A percentile compares a stretch with the other conserved stretches of the same genome.
phyloP scores from a whole-genome alignment of 2,113 vertebrate genomes.

The Cnemophilus loriae region DNA sequence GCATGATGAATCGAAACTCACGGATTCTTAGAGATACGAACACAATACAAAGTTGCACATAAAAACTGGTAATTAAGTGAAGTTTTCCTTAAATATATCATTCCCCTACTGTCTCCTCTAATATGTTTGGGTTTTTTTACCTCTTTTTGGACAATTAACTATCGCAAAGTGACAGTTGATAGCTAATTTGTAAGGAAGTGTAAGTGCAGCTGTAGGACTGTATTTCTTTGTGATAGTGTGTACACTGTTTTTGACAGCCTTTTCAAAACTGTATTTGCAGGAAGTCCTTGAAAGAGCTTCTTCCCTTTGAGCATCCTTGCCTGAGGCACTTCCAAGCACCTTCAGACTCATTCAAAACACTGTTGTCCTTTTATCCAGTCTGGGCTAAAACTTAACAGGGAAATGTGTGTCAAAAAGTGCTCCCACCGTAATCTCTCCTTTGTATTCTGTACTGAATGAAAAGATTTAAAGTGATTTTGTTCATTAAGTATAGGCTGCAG shows the following conservation, averaged over 20 bases:
- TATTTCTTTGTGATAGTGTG: neutral
- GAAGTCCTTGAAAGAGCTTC: neutral
- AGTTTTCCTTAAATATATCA: neutral
- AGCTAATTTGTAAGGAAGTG: neutral
- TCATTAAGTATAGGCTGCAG: neutral
- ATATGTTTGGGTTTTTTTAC: neutral
- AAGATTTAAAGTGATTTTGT: neutral
- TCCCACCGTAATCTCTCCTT: neutral
- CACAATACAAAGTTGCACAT: neutral
- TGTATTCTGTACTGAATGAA: neutral
- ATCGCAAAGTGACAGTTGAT: neutral
- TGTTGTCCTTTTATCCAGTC: neutral
- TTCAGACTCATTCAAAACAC: neutral
- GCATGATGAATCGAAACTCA: neutral
- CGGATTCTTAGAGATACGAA: neutral
- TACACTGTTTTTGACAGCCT: neutral
- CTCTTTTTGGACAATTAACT: neutral
- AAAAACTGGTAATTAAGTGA: neutral
- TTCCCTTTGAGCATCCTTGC: neutral
- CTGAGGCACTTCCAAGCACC: neutral
- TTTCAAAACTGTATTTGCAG: neutral
- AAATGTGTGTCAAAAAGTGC: neutral
- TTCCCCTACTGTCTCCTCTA: neutral
- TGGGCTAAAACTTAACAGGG: neutral
- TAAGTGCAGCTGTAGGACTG: neutral